Evolutionary conservation across 2,113 vertebrate species (phyloP).

Genomic region (Macrotis lagotis): DNA sequence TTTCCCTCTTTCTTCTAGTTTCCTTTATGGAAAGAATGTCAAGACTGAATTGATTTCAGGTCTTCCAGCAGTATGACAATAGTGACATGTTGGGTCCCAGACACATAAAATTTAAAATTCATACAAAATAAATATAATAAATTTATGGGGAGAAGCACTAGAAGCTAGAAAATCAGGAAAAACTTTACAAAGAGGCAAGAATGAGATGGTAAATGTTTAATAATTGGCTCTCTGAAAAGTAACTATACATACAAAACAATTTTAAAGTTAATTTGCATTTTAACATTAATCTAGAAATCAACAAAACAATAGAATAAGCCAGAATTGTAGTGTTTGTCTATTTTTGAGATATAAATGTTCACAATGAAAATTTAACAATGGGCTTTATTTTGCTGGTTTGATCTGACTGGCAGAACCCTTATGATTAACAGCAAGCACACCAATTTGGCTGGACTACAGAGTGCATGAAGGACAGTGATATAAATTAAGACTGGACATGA

Average conservation of each 20-base stretch:
- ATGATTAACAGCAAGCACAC: background rate
- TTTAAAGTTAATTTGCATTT: background rate
- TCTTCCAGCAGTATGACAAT: background rate
- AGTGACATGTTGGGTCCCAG: background rate
- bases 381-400: background rate
- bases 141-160: background rate
- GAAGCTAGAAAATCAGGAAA: background rate
- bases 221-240: background rate
- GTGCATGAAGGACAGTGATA: background rate
- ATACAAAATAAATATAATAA: background rate
- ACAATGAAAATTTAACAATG: background rate
- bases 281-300: background rate
- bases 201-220: background rate
- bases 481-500: background rate
- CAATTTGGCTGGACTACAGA: background rate
- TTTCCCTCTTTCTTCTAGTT: background rate
- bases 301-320: background rate
- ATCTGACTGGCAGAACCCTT: no score
- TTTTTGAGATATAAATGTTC: background rate
- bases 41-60: background rate
- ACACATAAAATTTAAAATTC: background rate
- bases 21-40: background rate
- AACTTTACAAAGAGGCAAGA: background rate
- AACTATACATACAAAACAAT: background rate
- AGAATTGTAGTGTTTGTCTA: background rate